Evolutionary conservation across 2,797 vertebrate genomes (phyloP), one percentile per base, ranked within the genome.

Genomic region (Thamnophis elegans): DNA sequence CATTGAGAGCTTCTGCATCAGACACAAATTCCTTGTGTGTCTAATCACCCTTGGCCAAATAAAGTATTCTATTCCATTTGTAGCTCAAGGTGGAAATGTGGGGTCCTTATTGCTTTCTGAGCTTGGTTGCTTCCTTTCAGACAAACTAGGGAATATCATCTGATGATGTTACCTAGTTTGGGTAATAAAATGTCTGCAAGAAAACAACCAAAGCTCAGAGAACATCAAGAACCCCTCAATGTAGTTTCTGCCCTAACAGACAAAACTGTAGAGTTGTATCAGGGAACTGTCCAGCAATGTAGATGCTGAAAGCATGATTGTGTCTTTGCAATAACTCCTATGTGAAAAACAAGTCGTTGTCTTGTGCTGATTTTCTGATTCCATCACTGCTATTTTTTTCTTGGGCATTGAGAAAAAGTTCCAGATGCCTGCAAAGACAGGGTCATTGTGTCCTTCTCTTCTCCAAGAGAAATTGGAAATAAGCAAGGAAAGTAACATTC

Each of bases 241-340:
- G 16, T 11, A 82, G 9, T 25, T 82, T 47, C 36, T 0, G 22
- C 22, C 1, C 42, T 47, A 47, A 26, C 14, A 58, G n/a, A 11
- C n/a, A 13, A 86, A 56, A 22, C 14, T 82, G 42, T 6, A 14
- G 36, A 9, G 7, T 42, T 59, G 32, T 14, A 0, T 18, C 4
- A 36, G 86, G 92, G 93, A 94, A 92, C 93, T 94, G 92, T 94
- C 90, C 93, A 92, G 92, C 93, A 65, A 36, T 62, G 78, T 18
- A 3, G 20, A 85, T 92, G 92, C 93, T 94, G 93, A 94, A 94
- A 92, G 22, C 0, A 8, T 42, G 7, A 3, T n/a, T 28, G 28
- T 7, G 5, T 32, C 20, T 51, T 89, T 82, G 73, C 42, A 82
- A 25, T 82, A 82, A 82, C 36, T 12, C 1, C 20, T 42, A 47